Evolutionary conservation across 2,113 vertebrate species (phyloP).

Genomic region (Chrysemys picta): DNA sequence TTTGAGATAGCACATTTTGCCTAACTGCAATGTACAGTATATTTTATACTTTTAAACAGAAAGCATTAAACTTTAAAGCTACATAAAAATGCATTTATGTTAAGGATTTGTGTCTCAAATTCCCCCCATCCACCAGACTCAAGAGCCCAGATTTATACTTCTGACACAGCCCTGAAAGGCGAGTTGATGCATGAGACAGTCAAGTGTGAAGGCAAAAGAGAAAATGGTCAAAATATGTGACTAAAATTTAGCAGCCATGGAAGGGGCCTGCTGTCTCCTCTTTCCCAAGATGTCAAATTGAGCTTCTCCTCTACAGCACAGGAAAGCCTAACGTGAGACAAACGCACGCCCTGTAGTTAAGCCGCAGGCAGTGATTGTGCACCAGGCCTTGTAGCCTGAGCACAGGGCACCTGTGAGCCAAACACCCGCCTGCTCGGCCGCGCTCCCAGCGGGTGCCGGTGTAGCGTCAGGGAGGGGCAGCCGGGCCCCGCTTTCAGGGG

Average conservation of each 20-base stretch:
- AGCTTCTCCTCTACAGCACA: too few species aligned
- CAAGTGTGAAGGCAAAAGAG: background rate
- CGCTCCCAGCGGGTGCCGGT: too few species aligned
- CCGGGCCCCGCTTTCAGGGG: background rate
- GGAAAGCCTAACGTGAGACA: too few species aligned
- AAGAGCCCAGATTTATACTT: background rate
- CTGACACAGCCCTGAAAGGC: too few species aligned
- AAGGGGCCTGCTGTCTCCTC: background rate
- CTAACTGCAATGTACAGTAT: background rate
- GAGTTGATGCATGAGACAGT: background rate
- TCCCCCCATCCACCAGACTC: background rate
- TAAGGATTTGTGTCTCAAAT: background rate
- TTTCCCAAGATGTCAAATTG: too few species aligned
- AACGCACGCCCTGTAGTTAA: too few species aligned
- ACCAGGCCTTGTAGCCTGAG: too few species aligned
- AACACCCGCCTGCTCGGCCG: too few species aligned
- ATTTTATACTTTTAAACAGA: background rate
- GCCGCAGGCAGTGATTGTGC: background rate
- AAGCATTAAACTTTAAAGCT: background rate
- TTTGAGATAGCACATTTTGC: background rate
- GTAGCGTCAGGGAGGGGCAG: too few species aligned
- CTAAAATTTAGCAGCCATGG: background rate
- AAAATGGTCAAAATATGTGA: background rate
- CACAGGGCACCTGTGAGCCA: too few species aligned
- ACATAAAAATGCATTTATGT: background rate